Evolutionary conservation across 2,113 vertebrate species (phyloP).

Genomic region (Aegypius monachus): DNA sequence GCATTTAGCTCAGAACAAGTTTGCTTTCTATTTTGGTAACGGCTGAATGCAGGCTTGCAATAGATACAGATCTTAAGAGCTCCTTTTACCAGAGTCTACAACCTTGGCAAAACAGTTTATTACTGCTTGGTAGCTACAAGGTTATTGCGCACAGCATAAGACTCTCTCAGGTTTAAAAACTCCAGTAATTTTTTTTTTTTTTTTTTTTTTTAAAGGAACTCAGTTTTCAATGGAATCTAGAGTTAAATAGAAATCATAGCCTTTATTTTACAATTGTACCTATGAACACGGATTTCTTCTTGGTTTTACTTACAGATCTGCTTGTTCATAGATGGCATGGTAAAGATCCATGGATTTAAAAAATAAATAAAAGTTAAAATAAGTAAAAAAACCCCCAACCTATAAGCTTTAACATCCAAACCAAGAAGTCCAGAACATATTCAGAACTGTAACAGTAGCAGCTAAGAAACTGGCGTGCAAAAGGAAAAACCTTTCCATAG

Average conservation of each 20-base stretch:
- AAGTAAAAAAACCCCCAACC: accelerated
- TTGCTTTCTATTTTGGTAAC: background rate
- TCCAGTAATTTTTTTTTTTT: no score
- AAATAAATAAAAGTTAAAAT: background rate
- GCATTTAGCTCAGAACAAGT: background rate
- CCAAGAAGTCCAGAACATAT: background rate
- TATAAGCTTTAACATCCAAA: background rate
- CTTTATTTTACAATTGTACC: background rate
- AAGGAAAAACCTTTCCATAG: background rate
- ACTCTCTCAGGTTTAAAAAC: background rate
- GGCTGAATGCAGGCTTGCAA: background rate
- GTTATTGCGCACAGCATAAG: background rate
- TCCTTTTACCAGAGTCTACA: background rate
- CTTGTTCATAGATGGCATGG: background rate
- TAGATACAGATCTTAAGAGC: background rate
- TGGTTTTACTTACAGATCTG: background rate
- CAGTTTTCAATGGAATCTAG: background rate
- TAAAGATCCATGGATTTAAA: background rate
- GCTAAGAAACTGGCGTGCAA: background rate
- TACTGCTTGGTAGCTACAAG: background rate
- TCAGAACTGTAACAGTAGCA: background rate
- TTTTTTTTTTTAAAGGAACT: background rate
- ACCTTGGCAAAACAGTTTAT: background rate
- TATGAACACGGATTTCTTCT: background rate
- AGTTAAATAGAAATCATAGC: background rate